These are phyloP conservation scores for Sinopyrophorus schimmeli DNA, from an alignment of 2,888 invertebrate species.

Conservation along the genomic window DNA sequence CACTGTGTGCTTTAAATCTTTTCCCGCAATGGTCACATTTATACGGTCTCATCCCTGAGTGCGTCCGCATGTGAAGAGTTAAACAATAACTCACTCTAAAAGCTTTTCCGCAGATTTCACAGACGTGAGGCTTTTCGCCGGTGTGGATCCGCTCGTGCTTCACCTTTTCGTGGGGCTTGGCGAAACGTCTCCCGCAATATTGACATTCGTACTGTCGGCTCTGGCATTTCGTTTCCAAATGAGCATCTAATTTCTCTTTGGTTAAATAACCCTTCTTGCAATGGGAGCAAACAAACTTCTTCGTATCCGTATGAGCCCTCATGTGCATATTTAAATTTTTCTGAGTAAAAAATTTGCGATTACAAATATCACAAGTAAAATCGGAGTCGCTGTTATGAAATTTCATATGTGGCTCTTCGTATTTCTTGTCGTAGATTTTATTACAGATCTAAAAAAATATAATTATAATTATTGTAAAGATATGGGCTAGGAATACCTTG, in stretches of 20 bases:
- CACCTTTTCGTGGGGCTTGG: conserved; percentile 78
- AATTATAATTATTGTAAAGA: background rate
- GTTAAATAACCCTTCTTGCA: conserved; percentile 52
- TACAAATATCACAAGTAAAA: conserved; percentile 69
- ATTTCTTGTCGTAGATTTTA: conserved; percentile 57
- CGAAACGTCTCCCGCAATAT: conserved; percentile 72
- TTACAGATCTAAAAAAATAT: conserved; percentile 55
- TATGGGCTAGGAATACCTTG: conserved; percentile 17
- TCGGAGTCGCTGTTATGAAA: conserved; percentile 64
- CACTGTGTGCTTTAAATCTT: conserved; percentile 78
- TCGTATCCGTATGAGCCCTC: conserved; percentile 66
- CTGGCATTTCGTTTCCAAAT: conserved; percentile 46
- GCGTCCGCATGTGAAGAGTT: conserved; percentile 78
- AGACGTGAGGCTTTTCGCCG: conserved; percentile 76
- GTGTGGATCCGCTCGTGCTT: conserved; percentile 85
- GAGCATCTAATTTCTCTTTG: conserved; percentile 47
- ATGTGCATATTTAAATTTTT: conserved; percentile 74
- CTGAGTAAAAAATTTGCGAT: conserved; percentile 68
- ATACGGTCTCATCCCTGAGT: conserved; percentile 77
- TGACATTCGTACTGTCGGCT: conserved; percentile 68
- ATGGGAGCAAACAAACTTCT: conserved; percentile 54
- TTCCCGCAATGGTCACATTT: conserved; percentile 73
- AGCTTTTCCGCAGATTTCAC: conserved; percentile 78
- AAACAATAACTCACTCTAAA: conserved; percentile 80
- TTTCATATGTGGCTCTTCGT: conserved; percentile 66